Conservation (phyloP, 2,113 vertebrate species). For the Cnemophilus loriae region DNA sequence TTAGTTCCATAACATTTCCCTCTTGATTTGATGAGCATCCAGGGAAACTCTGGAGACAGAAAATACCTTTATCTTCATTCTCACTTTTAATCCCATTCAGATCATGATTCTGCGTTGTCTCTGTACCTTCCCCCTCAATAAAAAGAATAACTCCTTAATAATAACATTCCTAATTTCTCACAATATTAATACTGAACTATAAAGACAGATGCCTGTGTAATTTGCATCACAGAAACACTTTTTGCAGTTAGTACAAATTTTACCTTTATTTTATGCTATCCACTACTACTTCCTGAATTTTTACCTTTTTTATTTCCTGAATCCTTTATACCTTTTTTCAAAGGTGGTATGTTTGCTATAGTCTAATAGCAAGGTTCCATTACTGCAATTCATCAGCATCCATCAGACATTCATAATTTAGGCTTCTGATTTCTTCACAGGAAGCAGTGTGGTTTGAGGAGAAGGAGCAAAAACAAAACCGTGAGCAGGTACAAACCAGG, state of each 20-base stretch:
- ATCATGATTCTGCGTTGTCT: neutral
- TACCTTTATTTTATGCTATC: neutral
- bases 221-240: neutral
- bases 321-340: neutral
- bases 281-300: neutral
- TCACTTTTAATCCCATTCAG: neutral
- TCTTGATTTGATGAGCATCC: neutral
- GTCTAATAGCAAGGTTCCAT: neutral
- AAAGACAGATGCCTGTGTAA: neutral
- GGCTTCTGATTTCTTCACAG: neutral
- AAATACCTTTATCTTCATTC: neutral
- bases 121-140: neutral
- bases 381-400: neutral
- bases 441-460: neutral
- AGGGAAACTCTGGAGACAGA: neutral
- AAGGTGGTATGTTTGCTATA: neutral
- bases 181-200: neutral
- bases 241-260: neutral
- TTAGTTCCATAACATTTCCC: neutral
- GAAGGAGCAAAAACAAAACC: neutral
- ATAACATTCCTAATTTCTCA: neutral
- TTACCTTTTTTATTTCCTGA: neutral
- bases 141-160: neutral
- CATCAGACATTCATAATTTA: neutral
- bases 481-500: rapidly evolving